Evolutionary conservation across 2,113 vertebrate genomes (phyloP).

Genomic region (Trichomycterus rosablanca): DNA sequence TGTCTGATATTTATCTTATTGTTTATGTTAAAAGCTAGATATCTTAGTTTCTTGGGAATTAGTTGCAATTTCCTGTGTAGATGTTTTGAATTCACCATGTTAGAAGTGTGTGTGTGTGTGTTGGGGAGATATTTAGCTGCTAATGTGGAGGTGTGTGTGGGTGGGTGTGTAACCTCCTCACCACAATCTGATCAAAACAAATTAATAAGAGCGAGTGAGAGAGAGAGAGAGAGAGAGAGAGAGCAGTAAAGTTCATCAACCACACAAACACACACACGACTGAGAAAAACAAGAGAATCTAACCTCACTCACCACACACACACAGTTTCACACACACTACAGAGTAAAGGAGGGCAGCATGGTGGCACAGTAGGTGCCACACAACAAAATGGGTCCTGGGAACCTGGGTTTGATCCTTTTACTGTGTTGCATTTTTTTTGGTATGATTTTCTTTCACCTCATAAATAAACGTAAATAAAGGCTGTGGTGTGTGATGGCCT

Average conservation of each 20-base stretch:
- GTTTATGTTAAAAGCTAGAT: neutral
- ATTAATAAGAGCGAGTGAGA: conserved; percentile 16
- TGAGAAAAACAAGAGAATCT: neutral
- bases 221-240: conserved; percentile 12
- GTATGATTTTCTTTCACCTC: too few species aligned
- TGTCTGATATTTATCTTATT: neutral
- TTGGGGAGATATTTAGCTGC: too few species aligned
- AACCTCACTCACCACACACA: conserved; percentile 18
- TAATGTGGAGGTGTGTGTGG: conserved; percentile 17
- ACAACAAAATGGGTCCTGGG: too few species aligned
- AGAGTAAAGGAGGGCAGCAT: neutral
- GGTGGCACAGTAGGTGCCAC: too few species aligned
- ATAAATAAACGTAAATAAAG: too few species aligned
- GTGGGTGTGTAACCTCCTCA: conserved; percentile 19
- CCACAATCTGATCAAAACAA: conserved; percentile 40
- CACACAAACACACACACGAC: neutral
- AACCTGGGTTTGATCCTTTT: too few species aligned
- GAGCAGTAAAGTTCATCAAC: neutral
- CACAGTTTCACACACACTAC: neutral
- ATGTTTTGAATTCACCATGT: neutral
- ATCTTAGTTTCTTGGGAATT: neutral
- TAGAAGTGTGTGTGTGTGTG: neutral
- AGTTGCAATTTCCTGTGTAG: neutral
- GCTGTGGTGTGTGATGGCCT: too few species aligned
- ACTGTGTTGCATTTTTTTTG: too few species aligned